phyloP scores from a whole-genome alignment of 2,797 vertebrate species.

The Podargus strigoides region DNA sequence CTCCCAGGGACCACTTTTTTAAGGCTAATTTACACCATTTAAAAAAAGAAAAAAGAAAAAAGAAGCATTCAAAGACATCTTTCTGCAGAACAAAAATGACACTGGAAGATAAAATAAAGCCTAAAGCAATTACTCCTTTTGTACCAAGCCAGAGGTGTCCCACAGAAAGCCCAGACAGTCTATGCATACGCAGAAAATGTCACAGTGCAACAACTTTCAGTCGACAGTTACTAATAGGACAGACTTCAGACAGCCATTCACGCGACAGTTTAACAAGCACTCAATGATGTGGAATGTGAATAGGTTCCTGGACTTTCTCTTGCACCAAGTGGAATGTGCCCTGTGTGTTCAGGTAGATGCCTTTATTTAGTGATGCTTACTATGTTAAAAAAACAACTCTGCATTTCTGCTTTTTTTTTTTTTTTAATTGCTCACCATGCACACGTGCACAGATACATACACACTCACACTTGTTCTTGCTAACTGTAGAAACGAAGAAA shows the following conservation, averaged over 20 bases:
- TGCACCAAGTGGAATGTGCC: background rate
- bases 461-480: background rate
- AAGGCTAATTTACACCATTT: background rate
- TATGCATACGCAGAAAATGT: background rate
- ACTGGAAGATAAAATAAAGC: background rate
- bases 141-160: background rate
- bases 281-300: slow-evolving; percentile 14
- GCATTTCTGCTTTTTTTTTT: accelerated
- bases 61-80: background rate
- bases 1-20: background rate
- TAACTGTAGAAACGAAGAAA: background rate
- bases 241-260: background rate
- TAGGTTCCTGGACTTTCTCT: background rate
- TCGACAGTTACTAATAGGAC: background rate
- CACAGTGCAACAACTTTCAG: background rate
- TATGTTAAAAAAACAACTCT: background rate
- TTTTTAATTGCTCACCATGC: background rate
- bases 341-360: background rate
- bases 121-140: background rate
- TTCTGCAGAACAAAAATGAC: background rate
- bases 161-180: background rate
- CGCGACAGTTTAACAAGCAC: background rate
- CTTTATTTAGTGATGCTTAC: background rate
- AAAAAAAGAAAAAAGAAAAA: too few relatives aligned
- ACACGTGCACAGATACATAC: background rate